A percentile compares a stretch with the other conserved stretches of the same genome.
Evolutionary conservation across 2,888 invertebrate species (phyloP).

Genomic region (Sinelater perroti): DNA sequence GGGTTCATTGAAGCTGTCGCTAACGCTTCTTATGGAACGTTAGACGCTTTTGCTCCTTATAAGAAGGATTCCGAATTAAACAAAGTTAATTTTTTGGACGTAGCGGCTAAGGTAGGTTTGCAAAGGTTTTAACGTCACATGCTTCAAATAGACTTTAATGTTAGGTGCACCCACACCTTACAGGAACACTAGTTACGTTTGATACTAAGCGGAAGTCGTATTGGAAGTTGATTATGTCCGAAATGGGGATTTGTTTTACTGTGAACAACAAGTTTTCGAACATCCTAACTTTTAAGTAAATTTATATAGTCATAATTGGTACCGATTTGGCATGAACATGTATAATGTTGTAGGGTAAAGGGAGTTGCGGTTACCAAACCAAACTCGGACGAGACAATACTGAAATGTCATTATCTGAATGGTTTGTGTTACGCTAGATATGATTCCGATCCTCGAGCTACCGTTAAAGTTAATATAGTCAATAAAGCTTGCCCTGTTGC

Average conservation of each 20-base stretch:
- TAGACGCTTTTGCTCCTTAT: conserved; percentile 58
- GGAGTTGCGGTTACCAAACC: conserved; percentile 26
- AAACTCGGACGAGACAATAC: conserved; percentile 26
- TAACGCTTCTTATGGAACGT: conserved; percentile 61
- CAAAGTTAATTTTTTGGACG: conserved; percentile 59
- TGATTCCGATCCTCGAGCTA: conserved; percentile 57
- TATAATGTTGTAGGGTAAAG: conserved; percentile 21
- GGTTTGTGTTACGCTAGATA: conserved; percentile 61
- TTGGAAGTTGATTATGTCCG: conserved; percentile 70
- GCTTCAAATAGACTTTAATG: not conserved
- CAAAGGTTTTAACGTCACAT: not conserved
- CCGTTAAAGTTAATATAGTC: conserved; percentile 52
- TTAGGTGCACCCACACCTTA: conserved; percentile 63
- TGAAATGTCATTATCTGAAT: conserved; percentile 60
- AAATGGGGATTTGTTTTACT: conserved; percentile 71
- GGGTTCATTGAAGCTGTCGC: conserved; percentile 61
- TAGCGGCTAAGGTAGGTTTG: conserved; percentile 60
- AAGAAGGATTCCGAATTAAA: conserved; percentile 59
- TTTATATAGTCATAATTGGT: conserved; percentile 20
- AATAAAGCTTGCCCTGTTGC: not conserved
- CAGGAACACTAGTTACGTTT: conserved; percentile 63
- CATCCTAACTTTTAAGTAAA: conserved; percentile 62
- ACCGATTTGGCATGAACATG: conserved; percentile 1
- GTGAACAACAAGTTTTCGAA: conserved; percentile 68
- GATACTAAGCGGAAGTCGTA: conserved; percentile 53